Base-by-base conservation (phyloP, 2,797 vertebrate genomes). In the Ctenochaetus hawaiiensis region DNA sequence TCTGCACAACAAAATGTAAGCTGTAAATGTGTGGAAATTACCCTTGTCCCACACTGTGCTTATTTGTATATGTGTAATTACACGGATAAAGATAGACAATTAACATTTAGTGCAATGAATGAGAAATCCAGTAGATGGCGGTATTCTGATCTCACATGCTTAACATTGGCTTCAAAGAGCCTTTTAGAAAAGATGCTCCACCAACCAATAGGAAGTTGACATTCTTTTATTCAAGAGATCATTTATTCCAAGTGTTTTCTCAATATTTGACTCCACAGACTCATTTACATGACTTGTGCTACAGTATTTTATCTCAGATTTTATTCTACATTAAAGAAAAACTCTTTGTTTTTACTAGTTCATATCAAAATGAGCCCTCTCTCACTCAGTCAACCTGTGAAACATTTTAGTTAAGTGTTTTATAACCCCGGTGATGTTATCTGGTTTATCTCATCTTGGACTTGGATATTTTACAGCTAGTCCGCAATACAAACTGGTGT, bases 81-180 rank as follows among this genome's bases (percentile, higher is more conserved):
- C 14, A 67, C 0, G 23, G 22, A 26, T 12, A 12, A 26, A 54
- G 51, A 14, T 8, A 12, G 37, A 44, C 8, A 8, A 0, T n/a
- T 5, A 18, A 53, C 9, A 59, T 14, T 5, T 10, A 0, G 0
- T 80, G 67, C 13, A 72, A 67, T 72, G 5, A 45, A 10, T 23
- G 1, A 26, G 0, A 0, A 8, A 34, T 75, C 79, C 86, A 72
- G 51, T 43, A 84, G 86, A 67, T 66, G 83, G 74, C 60, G 12
- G 9, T 75, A 44, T 52, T 63, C 8, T 1, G 12, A 67, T 8
- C 2, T 2, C 22, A 45, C 14, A 44, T n/a, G 4, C 1, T 20
- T 52, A 30, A 47, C 61, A 14, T 63, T 54, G 4, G 37, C 34
- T 16, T 62, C 74, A 78, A 53, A 84, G 82, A 81, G 54, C 44